phyloP scores from a whole-genome alignment of 2,113 vertebrate species.

The Nematolebias whitei region DNA sequence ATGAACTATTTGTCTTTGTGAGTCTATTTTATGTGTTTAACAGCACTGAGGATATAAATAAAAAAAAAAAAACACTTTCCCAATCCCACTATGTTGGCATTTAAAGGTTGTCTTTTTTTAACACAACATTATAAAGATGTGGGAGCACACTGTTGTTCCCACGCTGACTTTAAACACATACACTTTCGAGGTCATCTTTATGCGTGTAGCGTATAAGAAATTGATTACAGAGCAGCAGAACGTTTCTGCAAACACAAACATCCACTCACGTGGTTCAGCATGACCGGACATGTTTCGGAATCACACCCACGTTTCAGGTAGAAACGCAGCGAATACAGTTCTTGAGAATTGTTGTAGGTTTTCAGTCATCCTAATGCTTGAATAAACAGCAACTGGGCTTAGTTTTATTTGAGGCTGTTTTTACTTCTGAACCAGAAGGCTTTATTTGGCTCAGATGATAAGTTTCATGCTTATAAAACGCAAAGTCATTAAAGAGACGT shows the following conservation, averaged over 20 bases:
- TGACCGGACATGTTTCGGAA: slow-evolving; percentile 40
- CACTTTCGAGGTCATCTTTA: too few species aligned
- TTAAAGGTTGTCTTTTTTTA: too few species aligned
- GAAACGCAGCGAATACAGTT: slow-evolving; percentile 8
- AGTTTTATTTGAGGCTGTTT: background rate
- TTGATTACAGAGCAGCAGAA: slow-evolving; percentile 15
- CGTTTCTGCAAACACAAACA: slow-evolving; percentile 12
- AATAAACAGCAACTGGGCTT: background rate
- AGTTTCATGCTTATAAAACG: background rate
- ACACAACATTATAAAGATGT: background rate
- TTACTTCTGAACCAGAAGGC: background rate
- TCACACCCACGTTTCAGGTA: slow-evolving; percentile 58
- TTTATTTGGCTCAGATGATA: background rate
- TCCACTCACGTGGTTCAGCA: slow-evolving; percentile 27
- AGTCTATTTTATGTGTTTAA: too few species aligned
- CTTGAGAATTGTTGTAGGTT: slow-evolving; percentile 9
- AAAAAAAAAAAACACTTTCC: too few species aligned
- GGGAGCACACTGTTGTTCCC: background rate
- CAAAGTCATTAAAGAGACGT: background rate
- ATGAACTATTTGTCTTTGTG: too few species aligned
- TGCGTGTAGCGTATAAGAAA: too few species aligned
- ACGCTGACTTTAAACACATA: background rate
- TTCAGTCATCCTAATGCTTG: background rate
- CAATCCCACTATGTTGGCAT: too few species aligned
- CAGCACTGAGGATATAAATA: too few species aligned